These are phyloP conservation scores for Danio kyathit DNA, from an alignment of 2,797 vertebrate genomes.

Conservation along the genomic window DNA sequence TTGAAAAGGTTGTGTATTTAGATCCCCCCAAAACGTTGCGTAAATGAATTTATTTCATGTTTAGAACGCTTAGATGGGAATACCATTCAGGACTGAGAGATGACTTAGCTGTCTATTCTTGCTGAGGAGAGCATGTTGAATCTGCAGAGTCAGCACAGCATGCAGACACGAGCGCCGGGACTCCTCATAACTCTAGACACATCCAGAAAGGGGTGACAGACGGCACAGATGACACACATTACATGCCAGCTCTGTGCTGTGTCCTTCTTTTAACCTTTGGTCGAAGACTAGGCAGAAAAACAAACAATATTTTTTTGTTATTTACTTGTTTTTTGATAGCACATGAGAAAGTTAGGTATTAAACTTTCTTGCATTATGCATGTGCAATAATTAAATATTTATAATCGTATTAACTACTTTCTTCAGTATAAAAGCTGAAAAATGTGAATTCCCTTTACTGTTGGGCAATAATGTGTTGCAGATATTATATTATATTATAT, in stretches of 20 bases:
- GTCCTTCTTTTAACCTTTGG: not conserved
- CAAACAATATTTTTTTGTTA: not conserved
- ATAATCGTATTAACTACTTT: too few relatives aligned
- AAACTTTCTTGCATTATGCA: not conserved
- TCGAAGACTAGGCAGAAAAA: not conserved
- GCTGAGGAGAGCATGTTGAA: conserved; percentile 19
- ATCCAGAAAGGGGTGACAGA: conserved; percentile 13
- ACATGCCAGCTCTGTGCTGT: not conserved
- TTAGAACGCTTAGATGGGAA: not conserved
- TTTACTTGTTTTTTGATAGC: not conserved
- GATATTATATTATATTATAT: too few relatives aligned
- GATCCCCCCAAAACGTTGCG: too few relatives aligned
- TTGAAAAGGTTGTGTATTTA: too few relatives aligned
- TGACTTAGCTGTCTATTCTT: conserved; percentile 4
- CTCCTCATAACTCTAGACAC: conserved; percentile 28
- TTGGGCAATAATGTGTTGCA: too few relatives aligned
- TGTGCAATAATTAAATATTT: not conserved
- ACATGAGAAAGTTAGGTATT: not conserved
- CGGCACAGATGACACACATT: not conserved
- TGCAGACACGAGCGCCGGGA: conserved; percentile 4
- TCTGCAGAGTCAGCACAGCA: conserved; percentile 32
- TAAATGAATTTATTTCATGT: too few relatives aligned
- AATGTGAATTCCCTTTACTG: too few relatives aligned
- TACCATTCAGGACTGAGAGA: conserved; percentile 19
- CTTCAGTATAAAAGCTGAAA: too few relatives aligned